Percentiles rank a stretch among this genome's conserved stretches.
Conservation (phyloP, 2,113 vertebrate species). For the Elephas maximus region DNA sequence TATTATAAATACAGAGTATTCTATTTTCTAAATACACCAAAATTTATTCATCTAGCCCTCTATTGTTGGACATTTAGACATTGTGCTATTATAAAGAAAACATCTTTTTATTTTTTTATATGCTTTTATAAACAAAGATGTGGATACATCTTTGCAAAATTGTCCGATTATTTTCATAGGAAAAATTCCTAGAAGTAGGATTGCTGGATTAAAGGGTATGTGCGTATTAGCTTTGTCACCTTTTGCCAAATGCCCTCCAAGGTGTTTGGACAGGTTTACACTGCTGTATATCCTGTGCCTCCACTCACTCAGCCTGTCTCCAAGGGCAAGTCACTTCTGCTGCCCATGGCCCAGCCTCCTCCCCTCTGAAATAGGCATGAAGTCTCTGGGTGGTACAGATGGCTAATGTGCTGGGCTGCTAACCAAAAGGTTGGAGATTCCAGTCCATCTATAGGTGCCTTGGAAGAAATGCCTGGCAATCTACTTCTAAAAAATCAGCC, state of each 20-base stretch:
- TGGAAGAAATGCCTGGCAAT: not conserved
- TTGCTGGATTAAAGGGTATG: conserved; percentile 24
- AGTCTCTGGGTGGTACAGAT: not conserved
- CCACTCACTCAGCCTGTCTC: not conserved
- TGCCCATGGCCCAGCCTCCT: not conserved
- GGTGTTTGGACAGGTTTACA: not conserved
- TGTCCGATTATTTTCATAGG: conserved; percentile 53
- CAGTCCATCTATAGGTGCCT: not conserved
- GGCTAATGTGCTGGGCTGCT: no score
- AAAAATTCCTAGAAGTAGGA: conserved; percentile 12
- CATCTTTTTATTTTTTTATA: conserved; percentile 36
- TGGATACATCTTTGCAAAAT: conserved; percentile 4
- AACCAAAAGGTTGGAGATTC: no score
- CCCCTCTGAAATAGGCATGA: not conserved
- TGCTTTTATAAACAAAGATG: not conserved
- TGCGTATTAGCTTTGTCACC: not conserved
- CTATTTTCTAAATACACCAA: conserved; percentile 8
- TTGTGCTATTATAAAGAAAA: conserved; percentile 50
- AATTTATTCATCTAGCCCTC: not conserved
- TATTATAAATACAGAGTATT: not conserved
- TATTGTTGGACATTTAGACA: conserved; percentile 22
- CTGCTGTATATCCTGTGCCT: not conserved
- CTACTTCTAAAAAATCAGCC: not conserved
- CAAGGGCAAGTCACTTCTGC: not conserved
- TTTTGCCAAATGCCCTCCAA: conserved; percentile 25